Percentiles rank a stretch among this genome's conserved stretches.
These are phyloP conservation scores for Arbacia lixula DNA, from an alignment of 53 echinoderm and acorn worm species.

Conservation along the genomic window DNA sequence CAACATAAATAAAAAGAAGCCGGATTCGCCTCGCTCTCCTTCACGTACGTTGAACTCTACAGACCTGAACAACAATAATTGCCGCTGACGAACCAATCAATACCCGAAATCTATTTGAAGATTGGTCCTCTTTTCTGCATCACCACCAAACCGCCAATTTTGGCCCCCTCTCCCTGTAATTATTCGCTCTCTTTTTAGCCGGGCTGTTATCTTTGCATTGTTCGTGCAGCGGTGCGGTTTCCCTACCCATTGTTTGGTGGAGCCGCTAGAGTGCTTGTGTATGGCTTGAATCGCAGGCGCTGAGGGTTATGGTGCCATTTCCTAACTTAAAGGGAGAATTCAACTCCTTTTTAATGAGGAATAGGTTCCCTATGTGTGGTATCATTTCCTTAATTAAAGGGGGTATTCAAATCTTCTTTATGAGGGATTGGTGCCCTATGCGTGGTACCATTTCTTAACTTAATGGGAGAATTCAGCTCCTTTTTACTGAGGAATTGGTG, in stretches of 20 bases:
- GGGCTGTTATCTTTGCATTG: constrained; percentile 13
- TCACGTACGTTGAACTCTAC: constrained; percentile 42
- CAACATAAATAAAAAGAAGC: not conserved
- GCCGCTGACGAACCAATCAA: constrained; percentile 23
- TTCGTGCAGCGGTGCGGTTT: constrained; percentile 10
- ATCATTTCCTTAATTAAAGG: too few relatives aligned
- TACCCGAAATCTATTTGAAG: constrained; percentile 19
- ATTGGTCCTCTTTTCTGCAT: constrained; percentile 34
- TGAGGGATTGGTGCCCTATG: too few relatives aligned
- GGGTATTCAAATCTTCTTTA: too few relatives aligned
- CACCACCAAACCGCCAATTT: constrained; percentile 28
- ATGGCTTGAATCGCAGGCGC: constrained; percentile 17
- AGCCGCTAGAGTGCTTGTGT: constrained; percentile 19
- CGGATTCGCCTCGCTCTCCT: not conserved
- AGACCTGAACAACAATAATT: not conserved
- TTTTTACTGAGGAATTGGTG: too few relatives aligned
- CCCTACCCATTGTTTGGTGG: constrained; percentile 17
- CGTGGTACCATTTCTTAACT: constrained; percentile 38
- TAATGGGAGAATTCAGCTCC: constrained; percentile 14
- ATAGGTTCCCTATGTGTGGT: too few relatives aligned
- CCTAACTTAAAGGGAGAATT: constrained; percentile 30
- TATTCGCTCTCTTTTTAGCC: constrained; percentile 12
- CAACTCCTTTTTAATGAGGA: constrained; percentile 5
- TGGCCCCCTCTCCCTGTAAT: constrained; percentile 16
- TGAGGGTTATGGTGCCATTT: constrained; percentile 38